phyloP scores from a whole-genome alignment of 1,140 invertebrate genomes.

The Musca vetustissima region DNA sequence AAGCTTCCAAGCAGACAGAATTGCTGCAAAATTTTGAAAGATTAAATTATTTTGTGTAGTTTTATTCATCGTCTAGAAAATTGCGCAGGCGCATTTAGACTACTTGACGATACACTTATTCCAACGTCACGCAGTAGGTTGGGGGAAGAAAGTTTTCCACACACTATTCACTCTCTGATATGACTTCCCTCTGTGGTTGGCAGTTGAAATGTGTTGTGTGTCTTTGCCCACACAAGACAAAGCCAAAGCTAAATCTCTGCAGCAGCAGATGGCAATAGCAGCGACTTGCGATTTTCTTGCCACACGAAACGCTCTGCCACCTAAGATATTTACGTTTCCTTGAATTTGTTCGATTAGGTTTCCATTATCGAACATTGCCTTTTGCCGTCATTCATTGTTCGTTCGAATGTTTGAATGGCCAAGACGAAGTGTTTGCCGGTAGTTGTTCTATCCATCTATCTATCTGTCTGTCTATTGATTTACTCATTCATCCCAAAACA shows the following conservation, averaged over 20 bases:
- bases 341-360: not conserved
- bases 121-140: not conserved
- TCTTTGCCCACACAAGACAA: too few relatives aligned
- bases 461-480: not conserved
- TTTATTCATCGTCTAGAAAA: too few relatives aligned
- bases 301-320: too few relatives aligned
- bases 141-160: conserved; percentile 5
- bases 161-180: not conserved
- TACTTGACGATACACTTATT: not conserved
- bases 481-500: too few relatives aligned
- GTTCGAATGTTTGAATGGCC: conserved; percentile 6
- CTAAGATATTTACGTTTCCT: not conserved
- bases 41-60: too few relatives aligned
- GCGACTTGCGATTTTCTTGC: too few relatives aligned
- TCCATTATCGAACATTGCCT: not conserved
- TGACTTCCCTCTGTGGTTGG: too few relatives aligned
- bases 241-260: too few relatives aligned
- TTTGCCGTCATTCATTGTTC: not conserved
- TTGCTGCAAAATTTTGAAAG: too few relatives aligned
- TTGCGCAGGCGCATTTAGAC: conserved; percentile 12
- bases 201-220: too few relatives aligned
- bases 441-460: not conserved
- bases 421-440: not conserved
- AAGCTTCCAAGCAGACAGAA: too few relatives aligned
- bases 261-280: too few relatives aligned